These are phyloP conservation scores for Phocides pigmalion DNA, from an alignment of 1,140 invertebrate genomes.

Conservation along the genomic window DNA sequence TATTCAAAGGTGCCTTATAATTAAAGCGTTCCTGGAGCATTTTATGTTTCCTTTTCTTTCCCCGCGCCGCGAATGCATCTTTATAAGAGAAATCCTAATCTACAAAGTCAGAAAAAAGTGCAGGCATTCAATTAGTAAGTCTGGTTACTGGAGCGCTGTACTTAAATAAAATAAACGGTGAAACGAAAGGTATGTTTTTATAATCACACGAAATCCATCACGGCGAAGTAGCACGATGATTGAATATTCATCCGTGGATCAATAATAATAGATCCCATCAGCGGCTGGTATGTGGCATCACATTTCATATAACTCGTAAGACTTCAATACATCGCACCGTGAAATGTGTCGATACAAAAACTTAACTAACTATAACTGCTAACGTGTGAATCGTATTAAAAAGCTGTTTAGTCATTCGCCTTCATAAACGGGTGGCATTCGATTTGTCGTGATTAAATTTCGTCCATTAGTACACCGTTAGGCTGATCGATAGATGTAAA, in stretches of 20 bases:
- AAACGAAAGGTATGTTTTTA: constrained; percentile 60
- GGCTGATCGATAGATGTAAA: constrained; percentile 62
- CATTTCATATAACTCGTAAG: constrained; percentile 81
- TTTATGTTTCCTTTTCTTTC: constrained; percentile 38
- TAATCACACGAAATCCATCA: constrained; percentile 52
- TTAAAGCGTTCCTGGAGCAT: constrained; percentile 54
- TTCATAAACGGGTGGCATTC: constrained; percentile 82
- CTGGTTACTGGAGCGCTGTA: constrained; percentile 41
- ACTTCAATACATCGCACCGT: constrained; percentile 81
- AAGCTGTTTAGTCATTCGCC: constrained; percentile 81
- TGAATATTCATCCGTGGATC: constrained; percentile 81
- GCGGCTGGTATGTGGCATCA: constrained; percentile 77
- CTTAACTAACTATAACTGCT: constrained; percentile 81
- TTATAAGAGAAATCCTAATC: constrained; percentile 34
- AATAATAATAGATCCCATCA: constrained; percentile 82
- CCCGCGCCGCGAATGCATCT: constrained; percentile 17
- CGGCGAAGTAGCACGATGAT: constrained; percentile 69
- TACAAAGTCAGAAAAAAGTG: constrained; percentile 21
- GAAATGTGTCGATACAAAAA: constrained; percentile 82
- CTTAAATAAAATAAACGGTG: constrained; percentile 44
- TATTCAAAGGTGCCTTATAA: constrained; percentile 70
- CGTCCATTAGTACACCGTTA: constrained; percentile 80
- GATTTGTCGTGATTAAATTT: constrained; percentile 83
- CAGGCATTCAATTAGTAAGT: constrained; percentile 37
- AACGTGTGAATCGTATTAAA: constrained; percentile 84